Base-by-base conservation (phyloP, 1,140 invertebrate genomes). In the Tetramorium alpestre region DNA sequence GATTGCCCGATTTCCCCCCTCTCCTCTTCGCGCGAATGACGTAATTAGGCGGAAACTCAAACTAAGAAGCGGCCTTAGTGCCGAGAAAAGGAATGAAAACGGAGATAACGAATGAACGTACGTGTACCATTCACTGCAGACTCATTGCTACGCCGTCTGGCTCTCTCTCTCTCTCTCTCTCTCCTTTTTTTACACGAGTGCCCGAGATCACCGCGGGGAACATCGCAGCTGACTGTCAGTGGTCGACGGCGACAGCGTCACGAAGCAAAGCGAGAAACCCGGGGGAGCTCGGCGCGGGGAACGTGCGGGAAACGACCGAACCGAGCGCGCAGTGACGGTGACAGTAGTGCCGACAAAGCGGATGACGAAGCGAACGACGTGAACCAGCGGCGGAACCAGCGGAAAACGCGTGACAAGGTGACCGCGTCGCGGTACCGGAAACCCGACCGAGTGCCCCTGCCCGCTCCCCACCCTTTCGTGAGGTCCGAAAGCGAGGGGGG, bases 361-460 rank as follows among this genome's bases (percentile, higher is more conserved):
- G 28, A 80, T 72, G 80, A 82, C 49, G 22, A 72, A 49, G 25
- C 18, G 47, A 67, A 38, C 41, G 56, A 28, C 49, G 44, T n/a
- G 47, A 70, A 70, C 18, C 38, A 28, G 28, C 25, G 69, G 51
- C 25, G 60, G 76, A 65, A 75, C 41, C 54, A 60, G 16, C 56
- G 73, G 56, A 60, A 41, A 84, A 60, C 69, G 80, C 69, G 80
- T 73, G 67, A 72, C 78, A 41, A 80, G 47, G 47, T 80, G 47
- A 67, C 16, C 51, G 49, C 78, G 51, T 58, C 65, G 78, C 65
- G 67, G 25, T 84, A 84, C 80, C 80, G 80, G 80, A 75, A 82
- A 25, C 25, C 51, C 60, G 44, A 47, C 11, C 28, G 18, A 28
- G 41, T 13, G 10, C 13, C 10, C 38, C 18, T 7, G 6, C 5